A percentile compares a stretch with the other conserved stretches of the same genome.
Evolutionary conservation across 2,888 invertebrate species (phyloP).

Genomic region (Opisthograptis luteolata): DNA sequence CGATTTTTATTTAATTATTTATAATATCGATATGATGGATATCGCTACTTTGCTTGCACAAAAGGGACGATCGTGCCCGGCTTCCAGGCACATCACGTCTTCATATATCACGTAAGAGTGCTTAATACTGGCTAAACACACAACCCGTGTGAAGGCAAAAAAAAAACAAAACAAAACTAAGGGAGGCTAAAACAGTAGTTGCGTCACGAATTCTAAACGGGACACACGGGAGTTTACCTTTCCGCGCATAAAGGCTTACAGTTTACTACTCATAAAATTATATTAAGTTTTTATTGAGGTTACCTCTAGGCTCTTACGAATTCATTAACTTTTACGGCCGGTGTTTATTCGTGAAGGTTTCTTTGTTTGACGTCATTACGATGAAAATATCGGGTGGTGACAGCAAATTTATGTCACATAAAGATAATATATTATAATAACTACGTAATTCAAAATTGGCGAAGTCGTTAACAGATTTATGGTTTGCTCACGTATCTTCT

Average conservation of each 20-base stretch:
- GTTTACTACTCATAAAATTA: slow-evolving; percentile 41
- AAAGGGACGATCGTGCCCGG: too few relatives aligned
- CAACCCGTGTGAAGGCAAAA: too few relatives aligned
- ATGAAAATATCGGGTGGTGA: slow-evolving; percentile 13
- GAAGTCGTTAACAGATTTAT: neutral
- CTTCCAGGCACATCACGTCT: too few relatives aligned
- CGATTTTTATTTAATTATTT: too few relatives aligned
- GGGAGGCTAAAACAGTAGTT: slow-evolving; percentile 63
- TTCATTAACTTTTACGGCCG: slow-evolving; percentile 38
- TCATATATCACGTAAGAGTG: too few relatives aligned
- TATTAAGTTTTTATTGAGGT: slow-evolving; percentile 41
- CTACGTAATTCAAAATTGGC: neutral
- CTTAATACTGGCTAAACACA: too few relatives aligned
- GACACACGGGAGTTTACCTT: slow-evolving; percentile 39
- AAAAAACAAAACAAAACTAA: too few relatives aligned
- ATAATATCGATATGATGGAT: too few relatives aligned
- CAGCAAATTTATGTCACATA: slow-evolving; percentile 11
- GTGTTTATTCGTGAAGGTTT: slow-evolving; percentile 37
- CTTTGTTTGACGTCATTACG: slow-evolving; percentile 32
- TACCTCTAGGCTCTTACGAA: slow-evolving; percentile 35
- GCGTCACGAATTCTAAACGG: slow-evolving; percentile 50
- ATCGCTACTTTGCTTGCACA: too few relatives aligned
- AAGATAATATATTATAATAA: neutral
- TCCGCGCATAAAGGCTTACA: slow-evolving; percentile 33
- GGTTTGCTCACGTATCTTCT: neutral